These are phyloP conservation scores for Gyps fulvus DNA, from an alignment of 2,113 vertebrate species.

Conservation along the genomic window DNA sequence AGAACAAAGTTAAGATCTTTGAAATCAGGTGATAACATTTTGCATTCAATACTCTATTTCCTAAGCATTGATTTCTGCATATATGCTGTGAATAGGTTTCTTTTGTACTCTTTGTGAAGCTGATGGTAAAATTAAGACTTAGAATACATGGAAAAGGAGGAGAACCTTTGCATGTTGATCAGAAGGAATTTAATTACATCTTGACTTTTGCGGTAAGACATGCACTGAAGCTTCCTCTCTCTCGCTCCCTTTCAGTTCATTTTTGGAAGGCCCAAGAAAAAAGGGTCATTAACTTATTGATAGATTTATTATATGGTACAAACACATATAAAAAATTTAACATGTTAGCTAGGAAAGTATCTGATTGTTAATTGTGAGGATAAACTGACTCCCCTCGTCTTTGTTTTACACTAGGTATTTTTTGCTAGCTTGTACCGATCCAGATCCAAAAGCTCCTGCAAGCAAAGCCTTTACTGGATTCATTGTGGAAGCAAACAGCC, in stretches of 20 bases:
- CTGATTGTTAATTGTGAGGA: background rate
- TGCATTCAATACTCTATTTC: background rate
- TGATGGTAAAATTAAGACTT: background rate
- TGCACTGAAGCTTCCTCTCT: background rate
- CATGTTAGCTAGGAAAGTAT: background rate
- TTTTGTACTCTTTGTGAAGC: background rate
- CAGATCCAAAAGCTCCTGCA: conserved; percentile 78
- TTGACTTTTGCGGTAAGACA: background rate
- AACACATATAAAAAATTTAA: background rate
- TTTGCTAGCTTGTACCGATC: conserved; percentile 79
- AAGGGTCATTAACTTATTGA: background rate
- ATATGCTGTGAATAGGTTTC: background rate
- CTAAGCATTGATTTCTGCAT: background rate
- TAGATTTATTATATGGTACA: background rate
- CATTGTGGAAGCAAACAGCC: conserved; percentile 85
- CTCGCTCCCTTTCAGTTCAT: background rate
- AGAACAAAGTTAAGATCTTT: background rate
- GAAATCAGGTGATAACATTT: background rate
- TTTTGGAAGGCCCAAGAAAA: background rate
- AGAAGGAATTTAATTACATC: background rate
- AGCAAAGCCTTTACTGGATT: conserved; percentile 91
- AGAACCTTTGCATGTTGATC: background rate
- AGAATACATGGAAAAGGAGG: background rate
- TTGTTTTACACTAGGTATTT: conserved; percentile 81
- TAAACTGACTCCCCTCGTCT: background rate